Evolutionary conservation across 2,797 vertebrate genomes (phyloP).

Genomic region (Hipposideros larvatus): DNA sequence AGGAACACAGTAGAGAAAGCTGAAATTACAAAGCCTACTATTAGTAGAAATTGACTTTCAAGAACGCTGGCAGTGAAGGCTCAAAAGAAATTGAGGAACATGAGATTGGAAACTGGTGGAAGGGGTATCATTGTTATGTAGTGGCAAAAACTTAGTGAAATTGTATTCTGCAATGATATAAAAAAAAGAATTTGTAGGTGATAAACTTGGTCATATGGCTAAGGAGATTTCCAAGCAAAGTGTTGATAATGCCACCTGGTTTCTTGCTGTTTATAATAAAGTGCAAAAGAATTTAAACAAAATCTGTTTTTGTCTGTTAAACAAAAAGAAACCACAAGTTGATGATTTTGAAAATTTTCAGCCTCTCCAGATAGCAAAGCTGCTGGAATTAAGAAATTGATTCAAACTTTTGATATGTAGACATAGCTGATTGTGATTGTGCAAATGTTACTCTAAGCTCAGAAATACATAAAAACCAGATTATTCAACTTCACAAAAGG

Average conservation of each 20-base stretch:
- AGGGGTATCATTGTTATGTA: background rate
- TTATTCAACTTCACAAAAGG: background rate
- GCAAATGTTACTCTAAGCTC: background rate
- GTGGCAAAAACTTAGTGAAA: background rate
- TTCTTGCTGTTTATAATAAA: background rate
- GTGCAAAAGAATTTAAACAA: background rate
- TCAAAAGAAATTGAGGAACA: background rate
- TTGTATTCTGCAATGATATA: background rate
- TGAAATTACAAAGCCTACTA: background rate
- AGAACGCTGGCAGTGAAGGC: background rate
- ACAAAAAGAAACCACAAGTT: background rate
- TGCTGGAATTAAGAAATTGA: background rate
- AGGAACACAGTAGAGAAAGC: background rate
- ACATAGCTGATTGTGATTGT: background rate
- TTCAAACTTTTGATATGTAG: background rate
- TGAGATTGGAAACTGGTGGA: too few relatives aligned
- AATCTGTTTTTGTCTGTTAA: background rate
- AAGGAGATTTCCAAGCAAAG: background rate
- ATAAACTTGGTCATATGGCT: background rate
- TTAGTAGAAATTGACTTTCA: background rate
- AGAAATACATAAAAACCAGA: background rate
- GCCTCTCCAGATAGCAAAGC: background rate
- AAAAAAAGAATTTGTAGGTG: background rate
- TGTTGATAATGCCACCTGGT: background rate
- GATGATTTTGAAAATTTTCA: background rate